Base-by-base conservation (phyloP, 2,888 invertebrate genomes). In the Cryptus armator region DNA sequence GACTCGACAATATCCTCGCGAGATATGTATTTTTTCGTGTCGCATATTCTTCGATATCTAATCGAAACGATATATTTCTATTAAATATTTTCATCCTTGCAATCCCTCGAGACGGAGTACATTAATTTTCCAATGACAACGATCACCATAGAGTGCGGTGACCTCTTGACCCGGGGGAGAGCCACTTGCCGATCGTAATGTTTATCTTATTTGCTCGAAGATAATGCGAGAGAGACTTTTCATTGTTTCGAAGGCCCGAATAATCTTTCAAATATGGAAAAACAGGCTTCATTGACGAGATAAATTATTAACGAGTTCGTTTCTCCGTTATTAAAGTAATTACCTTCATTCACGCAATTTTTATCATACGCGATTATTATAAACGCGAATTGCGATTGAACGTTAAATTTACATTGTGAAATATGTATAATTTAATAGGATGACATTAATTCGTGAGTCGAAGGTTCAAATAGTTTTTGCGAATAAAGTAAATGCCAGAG, bases 51-150 rank as follows among this genome's bases (percentile, higher is more conserved):
- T 37, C 37, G 37, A 37, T 37, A 37, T 37, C 7, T 0, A 37
- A 37, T 37, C 37, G 5, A 37, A 37, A 37, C 37, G 7, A 37
- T 37, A 0, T 37, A 1, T 37, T 37, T 24, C 3, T 9, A 37
- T 37, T 9, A 1, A 9, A 37, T 37, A 37, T 37, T 37, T 37
- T 37, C 9, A 1, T 37, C 37, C 37, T 24, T 12, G 10, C 29
- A 48, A 74, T 62, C 12, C 12, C 3, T 29, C 46, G 46, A 7
- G 59, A 74, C 29, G 24, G 53, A 2, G 24, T 19, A 24, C 59
- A 72, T 78, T 78, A 37, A 78, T 70, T 78, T 78, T 62, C 46
- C 48, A 48, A 78, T 62, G 78, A 62, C 78, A 70, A 70, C 37
- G 70, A 62, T 78, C 62, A 70, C 12, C 6, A 9, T 16, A 1